These are phyloP conservation scores for Chaetorhynchus papuensis DNA, from an alignment of 2,113 vertebrate species.

Conservation along the genomic window DNA sequence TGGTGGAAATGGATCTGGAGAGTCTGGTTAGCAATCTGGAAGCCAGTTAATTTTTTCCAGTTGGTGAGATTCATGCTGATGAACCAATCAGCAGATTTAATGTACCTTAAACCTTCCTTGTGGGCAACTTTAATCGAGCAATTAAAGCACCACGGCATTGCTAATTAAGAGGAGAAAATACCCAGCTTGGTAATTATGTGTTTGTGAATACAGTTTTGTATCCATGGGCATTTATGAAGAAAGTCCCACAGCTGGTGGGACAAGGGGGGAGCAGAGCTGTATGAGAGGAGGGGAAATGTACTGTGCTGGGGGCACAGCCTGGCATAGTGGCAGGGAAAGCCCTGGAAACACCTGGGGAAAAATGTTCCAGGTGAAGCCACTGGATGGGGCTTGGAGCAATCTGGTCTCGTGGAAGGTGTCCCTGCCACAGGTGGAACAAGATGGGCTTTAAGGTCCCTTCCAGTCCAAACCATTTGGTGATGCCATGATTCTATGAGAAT, in stretches of 20 bases:
- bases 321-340: neutral
- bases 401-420: neutral
- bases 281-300: neutral
- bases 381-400: neutral
- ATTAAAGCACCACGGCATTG: neutral
- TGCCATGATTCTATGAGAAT: no score
- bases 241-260: neutral
- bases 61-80: conserved; percentile 21
- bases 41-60: conserved; percentile 29
- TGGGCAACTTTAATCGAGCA: conserved; percentile 48
- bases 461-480: neutral
- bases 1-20: neutral
- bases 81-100: conserved; percentile 55
- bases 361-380: neutral
- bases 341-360: neutral
- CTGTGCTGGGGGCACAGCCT: neutral
- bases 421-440: neutral
- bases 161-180: conserved; percentile 50
- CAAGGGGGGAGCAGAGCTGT: neutral
- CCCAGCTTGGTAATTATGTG: conserved; percentile 34
- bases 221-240: neutral
- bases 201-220: neutral
- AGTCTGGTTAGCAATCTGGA: conserved; percentile 6
- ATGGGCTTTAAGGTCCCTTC: neutral
- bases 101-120: conserved; percentile 54